Percentiles rank a stretch among this genome's conserved stretches.
These are phyloP conservation scores for Noctuana brunneofusca DNA, from an alignment of 2,888 invertebrate genomes.

Conservation along the genomic window DNA sequence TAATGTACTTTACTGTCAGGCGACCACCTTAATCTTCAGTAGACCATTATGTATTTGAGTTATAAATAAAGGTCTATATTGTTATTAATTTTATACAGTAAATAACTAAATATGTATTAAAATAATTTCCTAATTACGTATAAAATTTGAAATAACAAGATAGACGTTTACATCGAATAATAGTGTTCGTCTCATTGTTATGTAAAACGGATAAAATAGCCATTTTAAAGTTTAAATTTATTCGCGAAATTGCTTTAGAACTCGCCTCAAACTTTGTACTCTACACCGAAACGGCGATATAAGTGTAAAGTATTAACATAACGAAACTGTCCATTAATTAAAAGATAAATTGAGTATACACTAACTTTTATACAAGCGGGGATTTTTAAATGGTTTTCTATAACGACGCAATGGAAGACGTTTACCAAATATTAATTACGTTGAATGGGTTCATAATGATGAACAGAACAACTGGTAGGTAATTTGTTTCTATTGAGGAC, in stretches of 20 bases:
- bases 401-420: not conserved
- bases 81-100: too few species aligned
- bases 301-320: constrained; percentile 33
- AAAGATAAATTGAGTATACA: constrained; percentile 8
- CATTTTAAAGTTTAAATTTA: constrained; percentile 65
- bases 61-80: too few species aligned
- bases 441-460: too few species aligned
- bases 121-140: too few species aligned
- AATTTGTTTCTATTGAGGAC: too few species aligned
- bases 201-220: constrained; percentile 57
- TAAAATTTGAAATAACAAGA: constrained; percentile 1
- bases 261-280: constrained; percentile 19
- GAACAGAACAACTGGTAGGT: too few species aligned
- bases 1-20: too few species aligned
- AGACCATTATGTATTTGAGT: too few species aligned
- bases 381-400: not conserved
- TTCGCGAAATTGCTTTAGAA: constrained; percentile 54
- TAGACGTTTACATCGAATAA: constrained; percentile 50
- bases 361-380: not conserved
- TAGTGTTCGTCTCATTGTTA: constrained; percentile 53
- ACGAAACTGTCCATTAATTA: constrained; percentile 25
- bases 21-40: too few species aligned
- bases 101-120: too few species aligned
- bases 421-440: not conserved
- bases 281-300: constrained; percentile 13